These are phyloP conservation scores for Drosophila nigricruria DNA, from an alignment of 2,888 invertebrate species.

Conservation along the genomic window DNA sequence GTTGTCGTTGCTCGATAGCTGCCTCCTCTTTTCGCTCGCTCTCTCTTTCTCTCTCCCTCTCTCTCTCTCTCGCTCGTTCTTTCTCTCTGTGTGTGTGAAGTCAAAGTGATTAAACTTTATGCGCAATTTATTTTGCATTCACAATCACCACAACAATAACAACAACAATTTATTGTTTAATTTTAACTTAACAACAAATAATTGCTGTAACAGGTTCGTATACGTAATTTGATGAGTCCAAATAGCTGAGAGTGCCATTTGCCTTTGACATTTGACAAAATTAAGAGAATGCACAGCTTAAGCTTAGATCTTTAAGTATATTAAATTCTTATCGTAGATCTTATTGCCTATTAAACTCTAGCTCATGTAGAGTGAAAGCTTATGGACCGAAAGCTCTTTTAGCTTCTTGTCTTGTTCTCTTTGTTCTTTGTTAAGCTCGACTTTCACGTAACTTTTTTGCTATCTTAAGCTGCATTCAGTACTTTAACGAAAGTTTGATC, in stretches of 20 bases:
- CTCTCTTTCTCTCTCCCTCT: not conserved
- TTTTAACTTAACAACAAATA: constrained; percentile 50
- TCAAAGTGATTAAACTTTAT: constrained; percentile 84
- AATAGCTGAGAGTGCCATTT: constrained; percentile 49
- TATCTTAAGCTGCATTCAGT: not conserved
- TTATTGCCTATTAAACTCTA: constrained; percentile 7
- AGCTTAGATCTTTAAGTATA: not conserved
- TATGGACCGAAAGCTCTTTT: not conserved
- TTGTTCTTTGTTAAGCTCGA: not conserved
- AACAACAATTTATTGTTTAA: constrained; percentile 61
- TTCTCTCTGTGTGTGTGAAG: constrained; percentile 49
- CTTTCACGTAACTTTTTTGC: not conserved
- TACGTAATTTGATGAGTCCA: constrained; percentile 52
- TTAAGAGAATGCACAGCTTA: constrained; percentile 1
- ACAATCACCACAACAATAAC: constrained; percentile 65
- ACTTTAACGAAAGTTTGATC: not conserved
- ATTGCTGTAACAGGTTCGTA: constrained; percentile 61
- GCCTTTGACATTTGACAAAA: constrained; percentile 12
- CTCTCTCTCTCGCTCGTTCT: constrained; percentile 5
- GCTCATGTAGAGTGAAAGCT: not conserved
- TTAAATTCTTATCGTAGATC: constrained; percentile 2
- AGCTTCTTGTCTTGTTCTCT: not conserved
- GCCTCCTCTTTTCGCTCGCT: constrained; percentile 27
- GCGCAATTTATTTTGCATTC: constrained; percentile 84
- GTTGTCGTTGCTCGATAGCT: constrained; percentile 58